Base-by-base conservation (phyloP, 1,140 invertebrate species). In the Branchinecta lynchi region DNA sequence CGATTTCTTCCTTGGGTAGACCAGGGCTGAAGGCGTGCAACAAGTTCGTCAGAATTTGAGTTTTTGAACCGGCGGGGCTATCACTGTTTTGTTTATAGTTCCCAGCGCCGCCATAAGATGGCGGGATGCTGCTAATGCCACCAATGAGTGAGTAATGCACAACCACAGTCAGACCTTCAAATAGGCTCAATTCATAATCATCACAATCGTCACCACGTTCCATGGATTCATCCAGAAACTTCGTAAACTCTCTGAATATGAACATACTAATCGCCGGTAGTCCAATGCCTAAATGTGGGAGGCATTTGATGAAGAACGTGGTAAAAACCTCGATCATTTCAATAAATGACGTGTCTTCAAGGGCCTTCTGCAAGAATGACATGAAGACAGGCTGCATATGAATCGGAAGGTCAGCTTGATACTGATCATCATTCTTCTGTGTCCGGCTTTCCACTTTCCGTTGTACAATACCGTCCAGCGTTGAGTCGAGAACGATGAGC, bases 371-470 rank as follows among this genome's bases (percentile, higher is more conserved):
- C 68, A 94, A 84, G 65, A 89, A 88, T 32, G 88, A 85, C 20
- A 93, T 78, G 76, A 96, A 93, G 84, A 95, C 89, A 20, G 89
- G 85, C 77, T 95, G 91, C 74, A 90, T 86, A 45, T 87, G 85
- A 72, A 90, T 86, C 43, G 85, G 76, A 51, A 85, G 81, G 44
- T 85, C 86, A 71, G 83, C 80, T 76, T 68, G 80, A 76, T 74
- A 69, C 65, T n/a, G 15, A 15, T 21, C 68, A 10, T 20, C 60
- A 60, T 60, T 60, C 51, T 60, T 60, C 51, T 15, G 51, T 12
- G 51, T 20, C 12, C 12, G 51, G 12, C 12, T 20, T 60, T 60
- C 51, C 12, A 60, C 12, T 6, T 60, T 60, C 6, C 51, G 12
- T 6, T 12, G 51, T 60, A 60, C 17, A 15, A 60, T 60, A 6